A percentile compares a stretch with the other conserved stretches of the same genome.
These are phyloP conservation scores for Cephalopholis sonnerati DNA, from an alignment of 2,113 vertebrate genomes.

Conservation along the genomic window DNA sequence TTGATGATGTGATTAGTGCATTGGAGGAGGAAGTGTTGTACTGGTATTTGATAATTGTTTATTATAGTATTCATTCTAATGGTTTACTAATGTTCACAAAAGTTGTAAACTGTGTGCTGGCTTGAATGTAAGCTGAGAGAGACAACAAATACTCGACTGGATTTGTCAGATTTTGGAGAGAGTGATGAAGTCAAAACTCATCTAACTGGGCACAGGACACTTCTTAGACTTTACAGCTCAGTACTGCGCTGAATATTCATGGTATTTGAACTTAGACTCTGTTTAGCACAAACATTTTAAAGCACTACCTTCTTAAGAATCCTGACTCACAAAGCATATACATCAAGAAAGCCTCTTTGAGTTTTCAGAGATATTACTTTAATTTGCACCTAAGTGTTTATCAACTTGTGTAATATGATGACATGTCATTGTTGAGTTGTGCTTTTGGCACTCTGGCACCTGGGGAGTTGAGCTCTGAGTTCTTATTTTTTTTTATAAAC, in stretches of 20 bases:
- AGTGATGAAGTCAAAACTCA: too few relatives aligned
- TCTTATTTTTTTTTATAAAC: neutral
- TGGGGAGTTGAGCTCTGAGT: neutral
- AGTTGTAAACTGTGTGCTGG: neutral
- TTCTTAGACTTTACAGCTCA: neutral
- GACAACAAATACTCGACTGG: neutral
- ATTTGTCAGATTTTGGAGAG: too few relatives aligned
- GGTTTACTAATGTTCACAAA: conserved; percentile 11
- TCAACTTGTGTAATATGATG: neutral
- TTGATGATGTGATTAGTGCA: conserved; percentile 65
- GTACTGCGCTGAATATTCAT: neutral
- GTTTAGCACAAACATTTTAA: neutral
- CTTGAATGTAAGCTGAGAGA: neutral
- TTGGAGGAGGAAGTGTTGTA: conserved; percentile 21
- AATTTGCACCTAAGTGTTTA: neutral
- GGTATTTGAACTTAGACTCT: neutral
- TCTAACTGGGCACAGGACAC: too few relatives aligned
- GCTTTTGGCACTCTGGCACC: neutral
- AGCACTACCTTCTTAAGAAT: neutral
- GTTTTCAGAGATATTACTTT: neutral
- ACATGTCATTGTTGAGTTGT: neutral
- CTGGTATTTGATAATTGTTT: neutral
- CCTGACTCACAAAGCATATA: neutral
- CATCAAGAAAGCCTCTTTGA: too few relatives aligned
- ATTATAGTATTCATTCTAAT: conserved; percentile 4